Conservation (phyloP, 2,113 vertebrate genomes). For the Heterotilapia buettikoferi region DNA sequence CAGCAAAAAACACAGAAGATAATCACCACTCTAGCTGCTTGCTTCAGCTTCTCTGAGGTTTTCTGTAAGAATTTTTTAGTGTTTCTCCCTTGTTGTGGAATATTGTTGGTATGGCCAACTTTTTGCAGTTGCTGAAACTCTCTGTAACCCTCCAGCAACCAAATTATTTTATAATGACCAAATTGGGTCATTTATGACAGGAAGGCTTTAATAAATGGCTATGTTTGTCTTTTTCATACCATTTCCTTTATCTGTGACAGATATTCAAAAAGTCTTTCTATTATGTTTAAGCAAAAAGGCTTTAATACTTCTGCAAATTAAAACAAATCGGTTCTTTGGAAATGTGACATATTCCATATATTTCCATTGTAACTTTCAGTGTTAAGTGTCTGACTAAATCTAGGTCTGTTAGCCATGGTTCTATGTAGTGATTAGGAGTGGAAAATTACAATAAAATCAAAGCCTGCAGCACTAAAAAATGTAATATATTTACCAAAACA, state of each 20-base stretch:
- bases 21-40: not conserved
- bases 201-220: not conserved
- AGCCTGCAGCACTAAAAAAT: not conserved
- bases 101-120: not conserved
- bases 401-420: not conserved
- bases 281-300: not conserved
- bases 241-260: not conserved
- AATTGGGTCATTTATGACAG: not conserved
- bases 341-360: not conserved
- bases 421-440: not conserved
- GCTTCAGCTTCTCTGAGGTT: not conserved
- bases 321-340: not conserved
- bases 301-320: not conserved
- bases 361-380: not conserved
- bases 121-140: not conserved
- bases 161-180: not conserved
- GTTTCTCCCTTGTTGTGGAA: not conserved
- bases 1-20: not conserved
- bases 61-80: not conserved
- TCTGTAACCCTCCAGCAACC: not conserved
- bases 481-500: not conserved
- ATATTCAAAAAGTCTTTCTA: not conserved
- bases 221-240: not conserved
- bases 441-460: not conserved
- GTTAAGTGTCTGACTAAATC: not conserved